Base-by-base conservation (phyloP, 2,797 vertebrate genomes). In the Platyrinchus mystaceus region DNA sequence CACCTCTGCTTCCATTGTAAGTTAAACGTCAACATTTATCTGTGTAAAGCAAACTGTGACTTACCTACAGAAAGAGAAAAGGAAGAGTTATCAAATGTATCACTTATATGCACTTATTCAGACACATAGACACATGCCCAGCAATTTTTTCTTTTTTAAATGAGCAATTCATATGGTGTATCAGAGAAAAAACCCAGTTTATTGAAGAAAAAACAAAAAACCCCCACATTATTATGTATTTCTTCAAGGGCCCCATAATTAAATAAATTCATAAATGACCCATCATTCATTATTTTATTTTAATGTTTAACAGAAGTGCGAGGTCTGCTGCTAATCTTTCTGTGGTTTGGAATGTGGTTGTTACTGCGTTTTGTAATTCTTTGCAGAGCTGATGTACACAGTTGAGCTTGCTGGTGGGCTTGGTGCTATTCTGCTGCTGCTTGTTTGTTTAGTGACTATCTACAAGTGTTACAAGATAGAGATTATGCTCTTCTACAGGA, bases 401-500 rank as follows among this genome's bases (percentile, higher is more conserved):
- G 98, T 99, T 97, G 99, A 99, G 97, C 98, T 99, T 98, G 99
- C 99, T 96, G 99, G 99, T 91, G 99, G 99, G 14, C 98, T 99
- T 93, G 99, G 99, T 96, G 99, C 99, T 86, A 99, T 99, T 97
- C 98, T 99, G 90, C 98, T 99, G 97, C 98, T 99, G 81, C 98
- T 99, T 96, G 98, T 99, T 97, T 99, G 99, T 95, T 98, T 99
- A 98, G 99, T 99, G 96, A 99, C 98, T 96, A 97, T 99, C 97
- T 99, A 99, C 98, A 99, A 99, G 97, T 99, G 99, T 97, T 99
- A 99, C 98, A 99, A 99, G 98, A 99, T 99, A 87, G 99, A 99
- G 97, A 98, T 99, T 95, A 99, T 99, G 99, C 98, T 99, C 75
- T 99, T 99, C 98, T 99, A 99, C 96, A 98, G 99, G 95, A 99